Conservation (phyloP, 2,888 invertebrate species). For the Acrocyrtus sp. region DNA sequence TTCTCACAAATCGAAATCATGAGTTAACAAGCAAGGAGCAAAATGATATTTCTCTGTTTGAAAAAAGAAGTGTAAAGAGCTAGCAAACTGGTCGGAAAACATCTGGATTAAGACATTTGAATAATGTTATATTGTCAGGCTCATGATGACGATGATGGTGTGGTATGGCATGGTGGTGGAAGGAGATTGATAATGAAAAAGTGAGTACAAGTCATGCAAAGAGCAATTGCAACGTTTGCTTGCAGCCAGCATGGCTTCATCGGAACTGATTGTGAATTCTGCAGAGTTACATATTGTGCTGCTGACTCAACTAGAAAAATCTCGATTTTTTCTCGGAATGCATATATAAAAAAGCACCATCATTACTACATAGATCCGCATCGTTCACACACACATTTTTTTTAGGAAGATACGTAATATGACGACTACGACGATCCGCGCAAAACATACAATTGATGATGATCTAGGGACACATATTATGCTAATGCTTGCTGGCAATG, state of each 20-base stretch:
- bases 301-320: conserved; percentile 13
- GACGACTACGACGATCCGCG: not conserved
- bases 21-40: too few species aligned
- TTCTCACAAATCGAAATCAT: too few species aligned
- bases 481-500: not conserved
- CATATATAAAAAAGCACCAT: not conserved
- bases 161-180: too few species aligned
- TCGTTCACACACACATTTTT: not conserved
- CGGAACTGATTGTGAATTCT: too few species aligned
- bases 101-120: conserved; percentile 51
- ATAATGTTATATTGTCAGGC: conserved; percentile 44
- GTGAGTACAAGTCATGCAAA: conserved; percentile 42
- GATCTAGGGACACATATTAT: not conserved
- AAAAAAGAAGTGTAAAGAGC: too few species aligned
- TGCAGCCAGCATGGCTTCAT: too few species aligned
- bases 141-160: too few species aligned
- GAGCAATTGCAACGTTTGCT: conserved; percentile 25
- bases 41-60: too few species aligned
- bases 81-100: conserved; percentile 16
- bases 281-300: too few species aligned
- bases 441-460: not conserved
- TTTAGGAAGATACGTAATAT: not conserved
- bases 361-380: not conserved
- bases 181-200: conserved; percentile 39
- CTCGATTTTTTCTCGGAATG: not conserved